Conservation (phyloP, 2,797 vertebrate species). For the Chiloscyllium punctatum region DNA sequence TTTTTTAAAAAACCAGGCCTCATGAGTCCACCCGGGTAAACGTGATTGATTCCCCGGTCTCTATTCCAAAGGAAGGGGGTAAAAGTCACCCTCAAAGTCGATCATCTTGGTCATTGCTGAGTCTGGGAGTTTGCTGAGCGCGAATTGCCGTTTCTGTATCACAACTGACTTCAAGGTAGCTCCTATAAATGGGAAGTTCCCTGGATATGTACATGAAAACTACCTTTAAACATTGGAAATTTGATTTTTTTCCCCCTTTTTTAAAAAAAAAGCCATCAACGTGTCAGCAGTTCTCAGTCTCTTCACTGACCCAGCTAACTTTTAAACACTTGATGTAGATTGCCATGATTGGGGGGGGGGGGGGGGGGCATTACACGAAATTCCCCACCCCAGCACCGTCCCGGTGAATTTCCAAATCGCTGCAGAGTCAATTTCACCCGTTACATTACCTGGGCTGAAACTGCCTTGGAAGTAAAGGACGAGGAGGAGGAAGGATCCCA, state of each 20-base stretch:
- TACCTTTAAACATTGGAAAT: neutral
- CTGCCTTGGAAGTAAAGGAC: slow-evolving; percentile 72
- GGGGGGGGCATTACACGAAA: neutral
- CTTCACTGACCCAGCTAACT: neutral
- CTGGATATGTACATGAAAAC: neutral
- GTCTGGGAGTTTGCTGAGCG: neutral
- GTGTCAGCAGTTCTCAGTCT: neutral
- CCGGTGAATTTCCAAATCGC: neutral
- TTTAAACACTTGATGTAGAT: neutral
- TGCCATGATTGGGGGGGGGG: neutral
- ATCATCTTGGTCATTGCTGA: neutral
- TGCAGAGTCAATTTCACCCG: neutral
- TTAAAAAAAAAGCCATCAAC: neutral
- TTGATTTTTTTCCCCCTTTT: no score
- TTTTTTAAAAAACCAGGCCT: neutral
- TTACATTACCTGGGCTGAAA: slow-evolving; percentile 63
- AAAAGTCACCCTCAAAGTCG: neutral
- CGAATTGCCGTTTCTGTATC: neutral
- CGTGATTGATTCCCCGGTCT: neutral
- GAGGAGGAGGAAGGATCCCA: slow-evolving; percentile 68
- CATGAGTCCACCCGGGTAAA: neutral
- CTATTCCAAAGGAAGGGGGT: neutral
- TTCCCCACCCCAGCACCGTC: no score
- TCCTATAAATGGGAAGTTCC: no score
- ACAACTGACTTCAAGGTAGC: neutral